These are phyloP conservation scores for Galleria mellonella DNA, from an alignment of 1,140 invertebrate genomes.

Conservation along the genomic window DNA sequence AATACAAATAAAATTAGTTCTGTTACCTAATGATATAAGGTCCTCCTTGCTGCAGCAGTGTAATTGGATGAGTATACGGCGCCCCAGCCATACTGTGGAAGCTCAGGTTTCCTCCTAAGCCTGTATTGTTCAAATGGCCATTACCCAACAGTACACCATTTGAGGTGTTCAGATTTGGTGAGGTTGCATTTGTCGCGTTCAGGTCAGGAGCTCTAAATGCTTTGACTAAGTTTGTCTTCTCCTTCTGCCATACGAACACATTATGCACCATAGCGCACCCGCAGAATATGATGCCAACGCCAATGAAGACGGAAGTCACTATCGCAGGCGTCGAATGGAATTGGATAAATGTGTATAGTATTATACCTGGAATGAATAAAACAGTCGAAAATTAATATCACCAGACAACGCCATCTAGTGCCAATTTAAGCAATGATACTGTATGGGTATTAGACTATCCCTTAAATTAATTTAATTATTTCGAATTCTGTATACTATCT, in stretches of 20 bases:
- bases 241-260: slow-evolving; percentile 94
- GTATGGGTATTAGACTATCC: too few relatives aligned
- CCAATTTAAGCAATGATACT: too few relatives aligned
- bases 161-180: slow-evolving; percentile 37
- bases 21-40: slow-evolving; percentile 69
- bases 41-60: slow-evolving; percentile 63
- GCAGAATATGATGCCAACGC: slow-evolving; percentile 91
- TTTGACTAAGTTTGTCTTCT: slow-evolving; percentile 79
- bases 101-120: slow-evolving; percentile 54
- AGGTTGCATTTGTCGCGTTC: slow-evolving; percentile 21
- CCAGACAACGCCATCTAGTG: too few relatives aligned
- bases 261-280: slow-evolving; percentile 95
- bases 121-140: slow-evolving; percentile 63
- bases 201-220: slow-evolving; percentile 52
- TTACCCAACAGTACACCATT: slow-evolving; percentile 61
- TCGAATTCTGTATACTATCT: too few relatives aligned
- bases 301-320: slow-evolving; percentile 90
- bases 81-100: slow-evolving; percentile 57
- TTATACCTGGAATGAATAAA: slow-evolving; percentile 83
- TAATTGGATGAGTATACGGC: slow-evolving; percentile 63
- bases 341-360: slow-evolving; percentile 93
- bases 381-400: neutral
- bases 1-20: slow-evolving; percentile 3
- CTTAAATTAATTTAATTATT: too few relatives aligned
- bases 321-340: slow-evolving; percentile 94